A percentile compares a stretch with the other conserved stretches of the same genome.
Conservation (phyloP, 2,888 invertebrate species). For the Micoletzkya japonica region DNA sequence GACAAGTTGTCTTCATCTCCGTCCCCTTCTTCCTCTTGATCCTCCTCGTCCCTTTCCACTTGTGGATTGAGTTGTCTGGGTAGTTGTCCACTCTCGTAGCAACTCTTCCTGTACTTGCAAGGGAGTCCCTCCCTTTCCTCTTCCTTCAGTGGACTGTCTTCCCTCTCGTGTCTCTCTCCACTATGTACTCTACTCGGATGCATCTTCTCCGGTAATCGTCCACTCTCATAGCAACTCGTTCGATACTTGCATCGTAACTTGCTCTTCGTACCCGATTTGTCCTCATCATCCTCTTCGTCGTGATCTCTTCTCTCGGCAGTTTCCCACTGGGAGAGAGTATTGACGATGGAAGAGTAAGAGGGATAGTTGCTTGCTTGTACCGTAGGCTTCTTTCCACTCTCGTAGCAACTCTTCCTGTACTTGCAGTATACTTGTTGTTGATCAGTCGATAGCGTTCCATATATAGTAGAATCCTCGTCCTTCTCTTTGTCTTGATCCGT, state of each 20-base stretch:
- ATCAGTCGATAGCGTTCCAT: background rate
- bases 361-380: too few relatives aligned
- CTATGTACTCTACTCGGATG: too few relatives aligned
- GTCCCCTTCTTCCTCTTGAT: slow-evolving; percentile 21
- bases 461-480: slow-evolving; percentile 3
- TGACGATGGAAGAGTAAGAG: too few relatives aligned
- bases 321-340: background rate
- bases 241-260: slow-evolving; percentile 42
- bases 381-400: slow-evolving; percentile 39
- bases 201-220: too few relatives aligned
- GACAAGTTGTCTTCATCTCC: slow-evolving; percentile 27
- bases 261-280: slow-evolving; percentile 1
- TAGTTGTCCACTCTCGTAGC: slow-evolving; percentile 45
- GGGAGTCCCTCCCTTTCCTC: background rate
- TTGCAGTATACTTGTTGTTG: slow-evolving; percentile 49
- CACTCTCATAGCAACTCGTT: slow-evolving; percentile 40
- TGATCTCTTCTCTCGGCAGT: background rate
- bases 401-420: slow-evolving; percentile 59
- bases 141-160: background rate
- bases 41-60: slow-evolving; percentile 38
- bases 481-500: slow-evolving; percentile 27
- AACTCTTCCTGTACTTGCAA: slow-evolving; percentile 51
- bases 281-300: slow-evolving; percentile 2
- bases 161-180: too few relatives aligned
- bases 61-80: slow-evolving; percentile 37